Base-by-base conservation (phyloP, 92 coral and sea anemone genomes). In the Virgularia gustaviana region DNA sequence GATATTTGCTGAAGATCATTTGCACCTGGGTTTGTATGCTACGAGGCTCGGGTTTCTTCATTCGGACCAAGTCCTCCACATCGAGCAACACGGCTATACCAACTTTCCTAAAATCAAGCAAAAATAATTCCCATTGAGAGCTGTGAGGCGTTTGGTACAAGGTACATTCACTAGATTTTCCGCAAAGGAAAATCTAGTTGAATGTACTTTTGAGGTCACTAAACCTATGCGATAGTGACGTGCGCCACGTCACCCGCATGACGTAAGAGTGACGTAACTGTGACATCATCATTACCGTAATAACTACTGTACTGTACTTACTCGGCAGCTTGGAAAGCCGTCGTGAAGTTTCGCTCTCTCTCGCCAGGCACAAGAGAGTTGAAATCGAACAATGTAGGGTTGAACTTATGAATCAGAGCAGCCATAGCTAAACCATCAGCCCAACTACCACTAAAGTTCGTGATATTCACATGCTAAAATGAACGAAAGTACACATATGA, bases 1-100 rank as follows among this genome's bases (percentile, higher is more conserved):
- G 85, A 71, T 92, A 92, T 71, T 89, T 92, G 83, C 98, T 92
- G 77, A 92, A 92, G 51, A 92, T 92, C 98, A 92, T 92, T 72
- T 92, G 98, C 34, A 92, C 98, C 57, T 92, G 88, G 61, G 96
- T 89, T 43, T 92, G 98, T 24, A 92, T 87, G 65, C 98, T 92
- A 9, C 98, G 79, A 24, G 98, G 98, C 65, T 92, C 98, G 12
- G 98, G 98, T 83, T 92, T 92, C 65, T 82, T 84, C 81, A 92
- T 87, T 56, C 96, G 85, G 39, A 92, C 85, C 98, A 92, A 89
- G 81, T 92, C 98, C 38, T 92, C 98, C 16, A 92, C 98, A 51
- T 92, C 98, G 31, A 92, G 94, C 4, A 92, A 83, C 38, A 91
- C 96, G 20, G 98, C 96, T 44, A 92, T 77, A 23, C 96, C 96